Evolutionary conservation across 2,888 invertebrate genomes (phyloP), one percentile per base, ranked within the genome.

Genomic region (Hirtodrosophila cameraria): DNA sequence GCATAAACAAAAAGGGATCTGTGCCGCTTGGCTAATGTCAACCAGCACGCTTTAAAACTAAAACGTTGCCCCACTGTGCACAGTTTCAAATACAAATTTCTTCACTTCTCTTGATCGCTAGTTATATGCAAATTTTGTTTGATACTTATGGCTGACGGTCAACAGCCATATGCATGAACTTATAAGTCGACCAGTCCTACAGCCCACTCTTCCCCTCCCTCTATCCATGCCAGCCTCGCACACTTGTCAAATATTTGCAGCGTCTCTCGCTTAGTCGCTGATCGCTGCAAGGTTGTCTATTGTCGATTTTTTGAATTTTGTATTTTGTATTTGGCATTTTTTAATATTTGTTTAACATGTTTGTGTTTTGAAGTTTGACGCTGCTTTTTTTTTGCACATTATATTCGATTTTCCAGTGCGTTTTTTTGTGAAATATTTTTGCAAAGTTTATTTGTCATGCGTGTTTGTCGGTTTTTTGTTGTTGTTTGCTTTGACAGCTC

Each of bases 341-440:
- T 64, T 52, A 13, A n/a, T 55, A 35, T 65, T 50, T 57, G 28
- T 11, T 31, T 36, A 39, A 30, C 23, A 23, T 11, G 16, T 65
- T 23, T 57, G 46, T 52, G 16, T 38, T n/a, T 52, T 53, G 12
- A 35, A 6, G 23, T 36, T 35, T 35, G 39, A 30, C 58, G 55
- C 38, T 57, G 33, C 30, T 30, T 52, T 39, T 50, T 66, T 58
- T 74, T 73, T 36, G 73, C 67, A 48, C 60, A 25, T 41, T 15
- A 49, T 50, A n/a, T 55, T 60, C 1, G 16, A 67, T 64, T 81
- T 78, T 77, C 52, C 65, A 53, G 54, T 61, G 65, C 93, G 92
- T 87, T 94, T 76, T n/a, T n/a, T n/a, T n/a, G n/a, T n/a, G n/a
- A n/a, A n/a, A n/a, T n/a, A n/a, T n/a, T n/a, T 57, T 55, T 61